These are phyloP conservation scores for Zonotrichia leucophrys DNA, from an alignment of 2,113 vertebrate species.

Conservation along the genomic window DNA sequence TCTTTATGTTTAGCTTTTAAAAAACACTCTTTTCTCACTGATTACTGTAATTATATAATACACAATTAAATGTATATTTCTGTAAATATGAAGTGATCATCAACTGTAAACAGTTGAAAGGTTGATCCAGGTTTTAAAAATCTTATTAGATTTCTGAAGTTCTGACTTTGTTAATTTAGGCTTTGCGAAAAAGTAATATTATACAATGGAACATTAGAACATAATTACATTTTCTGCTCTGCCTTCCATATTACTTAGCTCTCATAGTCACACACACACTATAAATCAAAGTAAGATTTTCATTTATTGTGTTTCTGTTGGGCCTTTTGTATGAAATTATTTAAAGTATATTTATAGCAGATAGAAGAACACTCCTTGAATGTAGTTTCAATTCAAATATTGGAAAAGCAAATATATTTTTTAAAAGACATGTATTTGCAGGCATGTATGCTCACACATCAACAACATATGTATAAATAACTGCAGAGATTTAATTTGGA, in stretches of 20 bases:
- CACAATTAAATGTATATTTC: background rate
- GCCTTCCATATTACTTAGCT: background rate
- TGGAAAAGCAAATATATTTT: background rate
- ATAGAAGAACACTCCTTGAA: background rate
- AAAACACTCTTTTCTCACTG: background rate
- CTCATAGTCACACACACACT: background rate
- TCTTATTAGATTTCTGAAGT: background rate
- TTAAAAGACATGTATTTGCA: background rate
- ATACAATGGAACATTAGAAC: background rate
- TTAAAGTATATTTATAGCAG: background rate
- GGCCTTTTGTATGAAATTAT: background rate
- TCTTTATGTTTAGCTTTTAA: background rate
- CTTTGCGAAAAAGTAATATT: background rate
- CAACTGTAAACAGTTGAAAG: background rate
- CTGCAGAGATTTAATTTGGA: background rate
- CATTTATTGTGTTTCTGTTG: background rate
- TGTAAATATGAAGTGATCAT: background rate
- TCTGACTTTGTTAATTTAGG: background rate
- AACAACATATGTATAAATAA: background rate
- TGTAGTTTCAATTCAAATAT: background rate
- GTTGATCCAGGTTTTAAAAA: background rate
- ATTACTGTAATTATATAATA: background rate
- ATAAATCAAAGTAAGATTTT: background rate
- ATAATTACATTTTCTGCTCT: background rate
- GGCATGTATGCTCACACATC: fast-evolving